Base-by-base conservation (phyloP, 2,888 invertebrate species). In the Meghimatium bilineatum region DNA sequence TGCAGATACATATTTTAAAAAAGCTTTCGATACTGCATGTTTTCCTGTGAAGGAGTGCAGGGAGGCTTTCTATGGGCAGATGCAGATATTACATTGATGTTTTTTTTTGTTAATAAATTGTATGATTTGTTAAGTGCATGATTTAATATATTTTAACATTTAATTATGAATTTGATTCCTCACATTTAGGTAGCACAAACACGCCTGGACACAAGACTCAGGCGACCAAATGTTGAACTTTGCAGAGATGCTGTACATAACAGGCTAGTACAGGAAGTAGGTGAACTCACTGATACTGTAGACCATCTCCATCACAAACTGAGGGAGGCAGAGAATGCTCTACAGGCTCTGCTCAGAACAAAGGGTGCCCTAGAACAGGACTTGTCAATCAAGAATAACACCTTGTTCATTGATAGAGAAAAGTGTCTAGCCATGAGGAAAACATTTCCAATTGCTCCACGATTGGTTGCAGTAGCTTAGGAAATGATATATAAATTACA, bases 381-480 rank as follows among this genome's bases (percentile, higher is more conserved):
- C 94, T 94, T 97, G 81, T 95, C 96, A 86, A 95, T 96, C 92
- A 98, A 98, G 95, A 96, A 96, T 88, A 97, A 97, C 92, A 96
- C 97, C 20, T 94, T 98, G 87, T 98, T 98, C 94, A 97, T 98
- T 88, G 98, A 98, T 94, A 95, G 97, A 86, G 98, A 98, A 94
- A 98, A 98, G 94, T 98, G 98, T 94, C 96, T 97, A 95, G 97
- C 98, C 6, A 95, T 98, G 91, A 95, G 98, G 75, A 95, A 97
- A 86, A 97, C 97, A 17, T 98, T 97, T 95, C 98, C 98, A 79
- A 93, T 93, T 91, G 90, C 93, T 32, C 93, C 93, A 71, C 88
- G 91, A 75, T 84, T 91, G 82, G 90, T 90, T 32, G 74, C 79
- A 5, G 66, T 84, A 32, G 52, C 75, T 36, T 77, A 56, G 29